A percentile compares a stretch with the other conserved stretches of the same genome.
phyloP scores from a whole-genome alignment of 1,140 invertebrate genomes.

The Anthonomus grandis region DNA sequence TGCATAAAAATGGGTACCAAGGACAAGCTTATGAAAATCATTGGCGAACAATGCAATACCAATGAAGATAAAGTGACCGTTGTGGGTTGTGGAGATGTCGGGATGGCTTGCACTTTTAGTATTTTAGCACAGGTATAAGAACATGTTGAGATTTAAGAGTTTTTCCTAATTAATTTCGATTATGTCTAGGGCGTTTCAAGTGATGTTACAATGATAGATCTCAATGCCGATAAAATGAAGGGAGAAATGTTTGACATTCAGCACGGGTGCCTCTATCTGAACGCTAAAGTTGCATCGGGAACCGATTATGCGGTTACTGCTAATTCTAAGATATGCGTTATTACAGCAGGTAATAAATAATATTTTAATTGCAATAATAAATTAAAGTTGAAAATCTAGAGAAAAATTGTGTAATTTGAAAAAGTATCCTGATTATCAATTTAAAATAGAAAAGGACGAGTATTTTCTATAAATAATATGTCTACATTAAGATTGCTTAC shows the following conservation, averaged over 20 bases:
- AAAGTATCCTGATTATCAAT: background rate
- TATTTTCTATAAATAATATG: too few species aligned
- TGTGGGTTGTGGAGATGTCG: slow-evolving; percentile 86
- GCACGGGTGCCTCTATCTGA: slow-evolving; percentile 55
- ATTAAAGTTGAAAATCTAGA: background rate
- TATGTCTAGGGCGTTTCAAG: slow-evolving; percentile 66
- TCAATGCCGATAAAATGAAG: slow-evolving; percentile 74
- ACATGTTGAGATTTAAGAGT: background rate
- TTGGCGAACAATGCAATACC: slow-evolving; percentile 3
- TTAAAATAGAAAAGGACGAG: background rate
- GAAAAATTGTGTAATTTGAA: too few species aligned
- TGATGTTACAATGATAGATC: slow-evolving; percentile 78
- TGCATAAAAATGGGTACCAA: slow-evolving; percentile 17
- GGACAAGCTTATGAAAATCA: slow-evolving; percentile 8
- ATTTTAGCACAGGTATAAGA: slow-evolving; percentile 73
- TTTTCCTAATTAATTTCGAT: background rate
- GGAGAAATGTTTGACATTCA: slow-evolving; percentile 81
- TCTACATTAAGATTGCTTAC: too few species aligned
- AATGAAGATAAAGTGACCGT: slow-evolving; percentile 71
- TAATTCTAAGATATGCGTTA: slow-evolving; percentile 77
- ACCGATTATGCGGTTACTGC: slow-evolving; percentile 73
- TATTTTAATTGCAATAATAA: background rate
- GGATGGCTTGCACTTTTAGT: slow-evolving; percentile 88
- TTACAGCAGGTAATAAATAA: slow-evolving; percentile 61
- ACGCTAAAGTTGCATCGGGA: slow-evolving; percentile 73